Base-by-base conservation (phyloP, 2,888 invertebrate genomes). In the Drosophila falleni region DNA sequence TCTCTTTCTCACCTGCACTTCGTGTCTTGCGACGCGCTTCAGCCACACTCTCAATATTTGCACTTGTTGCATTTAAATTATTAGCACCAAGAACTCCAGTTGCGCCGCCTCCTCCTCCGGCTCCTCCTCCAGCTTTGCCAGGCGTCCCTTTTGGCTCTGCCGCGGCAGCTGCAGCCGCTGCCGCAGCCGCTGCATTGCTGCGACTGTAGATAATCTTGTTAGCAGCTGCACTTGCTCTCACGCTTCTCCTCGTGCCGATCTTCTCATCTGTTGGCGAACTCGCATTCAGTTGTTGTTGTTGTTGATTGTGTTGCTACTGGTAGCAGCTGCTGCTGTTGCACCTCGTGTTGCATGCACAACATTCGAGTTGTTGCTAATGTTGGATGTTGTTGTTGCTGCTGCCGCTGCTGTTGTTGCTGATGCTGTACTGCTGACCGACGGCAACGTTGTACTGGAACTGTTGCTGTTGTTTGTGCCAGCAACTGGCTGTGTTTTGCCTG, bases 11-110 rank as follows among this genome's bases (percentile, higher is more conserved):
- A 96, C 96, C 95, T 78, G 95, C 95, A 93, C 96, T 96, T 80
- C 96, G 93, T 29, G 96, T 96, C 93, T 96, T 96, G 88, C 96
- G 92, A 29, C 94, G 78, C 3, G 90, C 92, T 63, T 92, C 92
- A 8, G 87, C 89, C 41, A 89, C 85, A 55, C 89, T 90, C 47
- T 91, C 91, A 4, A 78, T 78, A 44, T 64, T 82, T 2, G 63
- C 61, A 31, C 68, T 81, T 10, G 65, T 44, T 33, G 91, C 90
- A 76, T 65, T 84, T 51, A 90, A 80, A 56, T 69, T 85, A 23
- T 51, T 65, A 3, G 55, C 51, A 35, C 47, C 61, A 3, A 33
- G 37, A 19, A 33, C 50, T 10, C 63, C 75, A n/a, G 60, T 29
- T 13, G 35, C 49, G 10, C 65, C 71, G n/a, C 59, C 29, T 6